Conservation (phyloP, 1,140 invertebrate genomes). For the Aphelinus atriplicis region DNA sequence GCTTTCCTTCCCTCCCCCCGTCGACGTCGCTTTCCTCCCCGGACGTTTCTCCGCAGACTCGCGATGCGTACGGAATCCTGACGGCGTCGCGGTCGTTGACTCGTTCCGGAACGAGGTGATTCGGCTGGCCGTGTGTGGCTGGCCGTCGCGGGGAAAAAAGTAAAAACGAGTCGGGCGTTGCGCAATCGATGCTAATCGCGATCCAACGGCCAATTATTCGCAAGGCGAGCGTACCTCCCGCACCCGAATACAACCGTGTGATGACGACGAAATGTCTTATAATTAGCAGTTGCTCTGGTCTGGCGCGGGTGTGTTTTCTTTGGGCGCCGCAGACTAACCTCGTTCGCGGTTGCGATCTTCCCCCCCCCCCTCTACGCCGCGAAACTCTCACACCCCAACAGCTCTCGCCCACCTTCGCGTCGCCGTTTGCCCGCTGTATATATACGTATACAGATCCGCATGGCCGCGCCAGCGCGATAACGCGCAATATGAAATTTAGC, state of each 20-base stretch:
- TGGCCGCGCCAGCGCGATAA: slow-evolving; percentile 27
- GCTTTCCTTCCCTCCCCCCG: slow-evolving; percentile 36
- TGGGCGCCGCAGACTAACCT: slow-evolving; percentile 28
- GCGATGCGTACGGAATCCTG: too few species aligned
- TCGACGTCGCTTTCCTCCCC: background rate
- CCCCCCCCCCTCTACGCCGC: background rate
- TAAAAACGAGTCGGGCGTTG: background rate
- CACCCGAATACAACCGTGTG: background rate
- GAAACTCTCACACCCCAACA: background rate
- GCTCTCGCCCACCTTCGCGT: background rate
- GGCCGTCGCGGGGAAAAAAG: too few species aligned
- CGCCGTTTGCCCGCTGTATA: background rate
- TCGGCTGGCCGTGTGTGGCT: too few species aligned
- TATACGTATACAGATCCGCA: too few species aligned
- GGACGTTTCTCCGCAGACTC: background rate
- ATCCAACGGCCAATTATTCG: slow-evolving; percentile 30
- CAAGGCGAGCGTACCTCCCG: slow-evolving; percentile 12
- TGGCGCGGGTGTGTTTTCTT: slow-evolving; percentile 20
- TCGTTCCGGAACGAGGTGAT: too few species aligned
- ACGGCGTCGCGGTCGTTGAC: too few species aligned
- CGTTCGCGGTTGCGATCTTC: slow-evolving; percentile 7
- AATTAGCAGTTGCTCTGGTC: slow-evolving; percentile 25
- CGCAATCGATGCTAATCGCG: slow-evolving; percentile 31
- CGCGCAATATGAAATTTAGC: slow-evolving; percentile 39
- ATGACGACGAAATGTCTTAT: slow-evolving; percentile 34